Percentiles rank a stretch among this genome's conserved stretches.
Conservation (phyloP, 2,113 vertebrate species). For the Miniopterus natalensis region DNA sequence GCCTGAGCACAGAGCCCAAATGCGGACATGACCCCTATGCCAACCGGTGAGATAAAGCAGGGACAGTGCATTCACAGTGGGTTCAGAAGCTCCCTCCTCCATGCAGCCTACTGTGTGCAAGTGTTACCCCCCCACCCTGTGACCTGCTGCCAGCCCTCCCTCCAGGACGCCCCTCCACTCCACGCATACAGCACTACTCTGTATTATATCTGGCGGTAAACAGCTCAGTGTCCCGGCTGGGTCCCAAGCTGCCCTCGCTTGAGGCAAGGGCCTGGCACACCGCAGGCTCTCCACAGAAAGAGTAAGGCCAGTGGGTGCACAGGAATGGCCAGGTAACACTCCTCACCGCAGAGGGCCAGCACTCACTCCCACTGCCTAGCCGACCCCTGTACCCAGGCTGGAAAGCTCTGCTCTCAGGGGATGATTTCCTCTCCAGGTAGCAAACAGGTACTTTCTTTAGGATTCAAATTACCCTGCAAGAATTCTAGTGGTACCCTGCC, state of each 20-base stretch:
- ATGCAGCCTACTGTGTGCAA: neutral
- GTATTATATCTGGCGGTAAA: accelerated
- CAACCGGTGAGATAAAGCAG: neutral
- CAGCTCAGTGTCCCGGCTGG: accelerated
- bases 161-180: neutral
- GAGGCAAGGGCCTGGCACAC: neutral
- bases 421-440: neutral
- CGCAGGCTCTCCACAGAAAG: neutral
- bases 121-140: accelerated
- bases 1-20: neutral
- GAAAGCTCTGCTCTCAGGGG: neutral
- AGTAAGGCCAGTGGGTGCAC: neutral
- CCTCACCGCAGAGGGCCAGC: neutral
- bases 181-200: accelerated
- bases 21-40: neutral
- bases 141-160: neutral
- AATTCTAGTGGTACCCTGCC: neutral
- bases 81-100: neutral
- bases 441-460: neutral
- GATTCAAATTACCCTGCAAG: neutral
- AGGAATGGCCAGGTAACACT: neutral
- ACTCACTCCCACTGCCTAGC: neutral
- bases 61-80: too few relatives aligned
- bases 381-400: neutral
- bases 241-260: neutral